Evolutionary conservation across 2,113 vertebrate species (phyloP).

Genomic region (Falcunculus frontatus): DNA sequence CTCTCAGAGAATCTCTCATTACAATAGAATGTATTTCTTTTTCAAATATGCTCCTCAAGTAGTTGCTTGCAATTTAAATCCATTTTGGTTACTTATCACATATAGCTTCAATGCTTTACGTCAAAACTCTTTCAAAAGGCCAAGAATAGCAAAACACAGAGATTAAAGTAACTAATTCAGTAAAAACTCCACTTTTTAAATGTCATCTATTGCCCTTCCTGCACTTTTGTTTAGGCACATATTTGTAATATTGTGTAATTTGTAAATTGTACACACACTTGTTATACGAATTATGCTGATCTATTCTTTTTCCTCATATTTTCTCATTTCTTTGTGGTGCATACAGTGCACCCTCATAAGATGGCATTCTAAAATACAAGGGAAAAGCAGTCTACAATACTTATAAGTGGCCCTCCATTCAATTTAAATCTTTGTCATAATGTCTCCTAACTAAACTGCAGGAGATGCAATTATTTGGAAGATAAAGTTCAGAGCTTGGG

Average conservation of each 20-base stretch:
- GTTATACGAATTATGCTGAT: not conserved
- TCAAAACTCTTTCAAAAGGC: not conserved
- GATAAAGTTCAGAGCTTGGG: not conserved
- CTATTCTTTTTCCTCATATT: not conserved
- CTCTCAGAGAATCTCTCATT: not conserved
- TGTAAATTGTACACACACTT: not conserved
- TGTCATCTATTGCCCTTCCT: not conserved
- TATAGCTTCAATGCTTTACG: not conserved
- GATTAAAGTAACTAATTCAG: not conserved
- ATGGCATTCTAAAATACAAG: not conserved
- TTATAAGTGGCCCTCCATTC: not conserved
- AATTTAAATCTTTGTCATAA: not conserved
- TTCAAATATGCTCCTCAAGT: not conserved
- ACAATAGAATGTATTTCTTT: not conserved
- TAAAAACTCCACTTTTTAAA: not conserved
- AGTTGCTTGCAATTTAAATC: not conserved
- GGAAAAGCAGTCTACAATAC: not conserved
- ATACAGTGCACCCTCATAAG: not conserved
- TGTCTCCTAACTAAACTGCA: not conserved
- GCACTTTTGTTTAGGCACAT: not conserved
- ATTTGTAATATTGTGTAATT: not conserved
- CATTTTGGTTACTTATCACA: not conserved
- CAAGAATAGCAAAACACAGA: not conserved
- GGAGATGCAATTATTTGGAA: not conserved
- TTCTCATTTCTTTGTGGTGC: not conserved